A percentile compares a stretch with the other conserved stretches of the same genome.
phyloP scores from a whole-genome alignment of 2,797 vertebrate species.

The Periophthalmus magnuspinnatus region DNA sequence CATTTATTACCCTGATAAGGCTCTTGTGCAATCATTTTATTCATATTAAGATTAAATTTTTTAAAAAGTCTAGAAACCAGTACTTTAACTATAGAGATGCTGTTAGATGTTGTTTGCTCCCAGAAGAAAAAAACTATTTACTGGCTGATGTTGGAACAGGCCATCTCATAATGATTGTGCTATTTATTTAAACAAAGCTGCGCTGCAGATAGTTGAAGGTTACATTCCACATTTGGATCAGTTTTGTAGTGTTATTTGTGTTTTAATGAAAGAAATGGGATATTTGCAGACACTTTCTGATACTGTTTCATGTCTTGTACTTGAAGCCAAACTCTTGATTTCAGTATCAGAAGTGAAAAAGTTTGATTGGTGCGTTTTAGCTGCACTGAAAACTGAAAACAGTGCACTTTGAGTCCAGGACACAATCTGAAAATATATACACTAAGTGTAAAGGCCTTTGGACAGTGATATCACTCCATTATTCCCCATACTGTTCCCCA shows the following conservation, averaged over 20 bases:
- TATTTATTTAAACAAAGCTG: background rate
- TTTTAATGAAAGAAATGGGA: background rate
- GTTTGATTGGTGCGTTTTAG: background rate
- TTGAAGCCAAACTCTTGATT: background rate
- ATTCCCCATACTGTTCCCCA: background rate
- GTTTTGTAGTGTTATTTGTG: background rate
- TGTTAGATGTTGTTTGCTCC: no score
- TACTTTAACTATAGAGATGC: no score
- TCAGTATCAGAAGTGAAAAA: background rate
- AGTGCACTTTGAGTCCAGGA: no score
- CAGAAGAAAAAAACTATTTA: no score
- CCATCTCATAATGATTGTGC: no score
- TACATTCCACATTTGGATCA: background rate
- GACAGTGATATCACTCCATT: background rate
- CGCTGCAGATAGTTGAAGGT: background rate
- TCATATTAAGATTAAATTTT: no score
- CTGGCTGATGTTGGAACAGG: no score
- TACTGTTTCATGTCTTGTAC: background rate
- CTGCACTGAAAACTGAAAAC: background rate
- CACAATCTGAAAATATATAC: no score
- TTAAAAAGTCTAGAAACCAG: no score
- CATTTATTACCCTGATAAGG: no score
- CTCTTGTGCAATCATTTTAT: no score
- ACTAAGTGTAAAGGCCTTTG: background rate
- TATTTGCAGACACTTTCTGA: background rate